These are phyloP conservation scores for Teleogryllus occipitalis DNA, from an alignment of 1,140 invertebrate genomes.

Conservation along the genomic window DNA sequence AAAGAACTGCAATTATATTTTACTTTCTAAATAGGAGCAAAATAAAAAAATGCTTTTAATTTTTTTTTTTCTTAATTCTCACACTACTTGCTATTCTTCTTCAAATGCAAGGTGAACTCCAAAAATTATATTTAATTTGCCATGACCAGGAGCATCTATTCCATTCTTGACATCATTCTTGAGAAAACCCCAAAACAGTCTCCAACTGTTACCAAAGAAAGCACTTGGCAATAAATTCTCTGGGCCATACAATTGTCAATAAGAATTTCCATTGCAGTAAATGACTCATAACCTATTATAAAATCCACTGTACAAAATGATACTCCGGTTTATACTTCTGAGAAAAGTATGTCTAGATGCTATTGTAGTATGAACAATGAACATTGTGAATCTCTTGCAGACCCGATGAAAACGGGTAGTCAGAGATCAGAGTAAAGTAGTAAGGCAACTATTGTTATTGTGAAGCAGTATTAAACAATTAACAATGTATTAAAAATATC, in stretches of 20 bases:
- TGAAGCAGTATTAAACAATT: neutral
- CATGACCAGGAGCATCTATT: too few species aligned
- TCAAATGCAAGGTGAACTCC: too few species aligned
- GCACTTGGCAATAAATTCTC: too few species aligned
- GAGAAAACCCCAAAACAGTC: too few species aligned
- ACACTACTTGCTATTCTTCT: too few species aligned
- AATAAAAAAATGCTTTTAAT: too few species aligned
- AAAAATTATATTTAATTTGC: too few species aligned
- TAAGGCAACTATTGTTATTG: neutral
- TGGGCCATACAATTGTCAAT: neutral
- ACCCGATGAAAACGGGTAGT: neutral
- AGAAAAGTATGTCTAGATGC: neutral
- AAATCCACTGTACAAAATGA: neutral
- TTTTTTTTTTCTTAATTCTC: too few species aligned
- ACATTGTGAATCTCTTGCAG: neutral
- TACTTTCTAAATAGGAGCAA: too few species aligned
- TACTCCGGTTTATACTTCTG: neutral
- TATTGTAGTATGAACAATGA: neutral
- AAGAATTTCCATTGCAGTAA: neutral
- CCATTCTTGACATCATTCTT: too few species aligned
- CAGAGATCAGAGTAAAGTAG: neutral
- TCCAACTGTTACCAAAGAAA: too few species aligned
- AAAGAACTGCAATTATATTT: too few species aligned
- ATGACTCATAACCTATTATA: constrained; percentile 1
- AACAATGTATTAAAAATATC: neutral